Evolutionary conservation across 2,113 vertebrate species (phyloP), one percentile per base, ranked within the genome.

Genomic region (Tursiops truncatus): DNA sequence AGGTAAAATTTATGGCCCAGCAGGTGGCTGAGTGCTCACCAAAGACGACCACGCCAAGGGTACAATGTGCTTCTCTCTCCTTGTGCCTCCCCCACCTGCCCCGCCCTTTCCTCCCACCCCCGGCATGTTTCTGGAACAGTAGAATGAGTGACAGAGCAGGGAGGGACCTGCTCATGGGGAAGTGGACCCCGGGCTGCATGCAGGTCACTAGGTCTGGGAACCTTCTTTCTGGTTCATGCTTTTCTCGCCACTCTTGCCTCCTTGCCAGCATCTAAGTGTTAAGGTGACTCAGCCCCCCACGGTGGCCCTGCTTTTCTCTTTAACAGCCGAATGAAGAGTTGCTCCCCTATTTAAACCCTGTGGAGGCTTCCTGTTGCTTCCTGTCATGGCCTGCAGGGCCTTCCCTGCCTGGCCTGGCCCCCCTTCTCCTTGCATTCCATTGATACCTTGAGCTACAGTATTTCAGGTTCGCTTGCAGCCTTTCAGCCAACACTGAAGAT

Each of bases 1-100:
- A 89, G 90, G 93, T 87, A 85, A 76, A 88, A 97, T 97, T 97
- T 97, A 97, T 95, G 93, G 74, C 81, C 85, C 83, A 94, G 86
- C 96, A 96, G 97, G 91, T 97, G 96, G 81, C 58, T 9, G 67
- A 71, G 58, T 96, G 91, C 93, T 92, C 93, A 53, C 76, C 58
- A 71, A 63, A 97, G 91, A 68, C 60, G n/a, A 88, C 56, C 82
- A 88, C 4, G 8, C 91, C 85, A 53, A 94, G 93, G 70, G 28
- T 89, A 79, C 89, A 95, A 50, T 71, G 92, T 93, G 96, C 94
- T 97, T 96, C 85, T 97, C 92, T 95, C 81, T 91, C 38, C 56
- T 73, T 41, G 5, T 47, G 82, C 86, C 63, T 67, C 23, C 17
- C 56, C 9, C 33, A 33, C 70, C 33, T 87, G 71, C 62, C 33